phyloP scores from a whole-genome alignment of 2,113 vertebrate species.

The Noturus placidus region DNA sequence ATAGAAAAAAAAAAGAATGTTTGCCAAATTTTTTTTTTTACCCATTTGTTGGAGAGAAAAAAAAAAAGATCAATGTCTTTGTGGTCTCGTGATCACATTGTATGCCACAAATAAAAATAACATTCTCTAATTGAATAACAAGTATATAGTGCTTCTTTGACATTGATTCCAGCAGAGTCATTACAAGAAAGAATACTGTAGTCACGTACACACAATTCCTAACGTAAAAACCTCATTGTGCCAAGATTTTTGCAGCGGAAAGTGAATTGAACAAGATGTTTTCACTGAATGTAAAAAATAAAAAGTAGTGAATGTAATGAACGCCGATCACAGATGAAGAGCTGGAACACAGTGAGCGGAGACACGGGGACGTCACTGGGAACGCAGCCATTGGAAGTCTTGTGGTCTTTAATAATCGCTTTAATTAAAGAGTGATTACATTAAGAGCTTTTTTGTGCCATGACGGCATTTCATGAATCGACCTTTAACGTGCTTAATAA shows the following conservation, averaged over 20 bases:
- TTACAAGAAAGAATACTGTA: constrained; percentile 30
- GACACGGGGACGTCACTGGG: not conserved
- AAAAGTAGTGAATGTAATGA: not conserved
- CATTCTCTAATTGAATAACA: not conserved
- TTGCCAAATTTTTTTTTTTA: too few species aligned
- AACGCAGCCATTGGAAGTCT: not conserved
- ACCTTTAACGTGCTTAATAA: not conserved
- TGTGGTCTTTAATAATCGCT: not conserved
- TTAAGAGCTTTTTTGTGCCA: not conserved
- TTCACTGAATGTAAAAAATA: not conserved
- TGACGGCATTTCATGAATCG: not conserved
- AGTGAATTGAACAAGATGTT: not conserved
- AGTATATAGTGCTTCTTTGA: constrained; percentile 55
- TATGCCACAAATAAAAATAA: not conserved
- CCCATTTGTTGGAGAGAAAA: not conserved
- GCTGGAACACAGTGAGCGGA: not conserved
- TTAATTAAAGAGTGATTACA: not conserved
- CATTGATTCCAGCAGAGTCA: constrained; percentile 43
- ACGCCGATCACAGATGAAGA: not conserved
- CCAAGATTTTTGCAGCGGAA: not conserved
- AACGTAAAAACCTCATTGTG: not conserved
- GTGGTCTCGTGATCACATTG: not conserved
- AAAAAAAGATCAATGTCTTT: not conserved
- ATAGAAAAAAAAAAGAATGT: too few species aligned
- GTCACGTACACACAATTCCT: constrained; percentile 4